Percentiles rank a stretch among this genome's conserved stretches.
These are phyloP conservation scores for Premnoplex brunnescens DNA, from an alignment of 2,797 vertebrate species.

Conservation along the genomic window DNA sequence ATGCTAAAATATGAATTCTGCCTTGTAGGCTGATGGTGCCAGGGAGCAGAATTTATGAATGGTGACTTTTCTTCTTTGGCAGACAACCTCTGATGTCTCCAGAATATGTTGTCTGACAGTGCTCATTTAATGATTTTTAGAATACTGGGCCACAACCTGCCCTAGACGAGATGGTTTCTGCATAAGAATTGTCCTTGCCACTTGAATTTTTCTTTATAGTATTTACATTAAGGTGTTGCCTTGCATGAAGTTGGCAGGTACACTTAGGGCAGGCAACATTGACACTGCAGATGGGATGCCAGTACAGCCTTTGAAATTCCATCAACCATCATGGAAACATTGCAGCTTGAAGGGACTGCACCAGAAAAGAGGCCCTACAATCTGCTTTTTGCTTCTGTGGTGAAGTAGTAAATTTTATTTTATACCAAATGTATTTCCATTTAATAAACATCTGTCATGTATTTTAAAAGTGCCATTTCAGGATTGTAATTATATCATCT, in stretches of 20 bases:
- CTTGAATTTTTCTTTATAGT: not conserved
- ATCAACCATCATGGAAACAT: not conserved
- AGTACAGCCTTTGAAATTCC: not conserved
- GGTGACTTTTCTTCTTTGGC: not conserved
- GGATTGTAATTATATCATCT: slow-evolving; percentile 73
- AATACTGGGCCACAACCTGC: not conserved
- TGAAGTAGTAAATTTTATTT: not conserved
- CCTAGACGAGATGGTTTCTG: not conserved
- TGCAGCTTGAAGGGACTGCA: not conserved
- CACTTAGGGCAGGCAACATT: not conserved
- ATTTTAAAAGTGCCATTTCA: slow-evolving; percentile 65
- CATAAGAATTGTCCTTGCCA: not conserved
- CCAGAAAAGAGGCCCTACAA: not conserved
- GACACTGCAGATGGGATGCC: not conserved
- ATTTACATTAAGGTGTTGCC: not conserved
- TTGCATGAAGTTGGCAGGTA: not conserved
- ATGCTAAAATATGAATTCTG: not conserved
- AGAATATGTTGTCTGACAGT: not conserved
- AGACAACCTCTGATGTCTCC: not conserved
- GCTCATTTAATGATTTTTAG: not conserved
- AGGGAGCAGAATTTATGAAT: not conserved
- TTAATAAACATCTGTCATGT: slow-evolving; percentile 74
- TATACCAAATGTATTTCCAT: slow-evolving; percentile 28
- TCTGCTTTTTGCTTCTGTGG: not conserved
- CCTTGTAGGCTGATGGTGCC: not conserved